Evolutionary conservation across 2,888 invertebrate species (phyloP).

Genomic region (Limulus polyphemus): DNA sequence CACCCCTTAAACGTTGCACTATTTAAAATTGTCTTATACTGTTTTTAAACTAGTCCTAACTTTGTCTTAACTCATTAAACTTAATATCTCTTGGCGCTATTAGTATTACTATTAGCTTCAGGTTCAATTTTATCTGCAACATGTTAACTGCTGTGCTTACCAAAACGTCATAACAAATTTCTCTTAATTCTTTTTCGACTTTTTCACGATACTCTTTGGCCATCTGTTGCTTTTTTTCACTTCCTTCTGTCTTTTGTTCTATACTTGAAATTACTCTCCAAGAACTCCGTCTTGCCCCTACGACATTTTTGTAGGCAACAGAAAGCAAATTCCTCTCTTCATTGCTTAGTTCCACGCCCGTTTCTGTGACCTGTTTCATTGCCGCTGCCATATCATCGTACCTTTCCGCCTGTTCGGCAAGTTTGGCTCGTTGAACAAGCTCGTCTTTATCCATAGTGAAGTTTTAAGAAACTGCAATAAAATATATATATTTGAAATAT

Average conservation of each 20-base stretch:
- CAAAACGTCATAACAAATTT: slow-evolving; percentile 98
- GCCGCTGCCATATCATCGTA: slow-evolving; percentile 82
- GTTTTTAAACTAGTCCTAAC: too few species aligned
- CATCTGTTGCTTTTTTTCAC: slow-evolving; percentile 98
- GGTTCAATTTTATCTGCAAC: too few species aligned
- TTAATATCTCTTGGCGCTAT: too few species aligned
- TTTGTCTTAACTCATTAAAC: too few species aligned
- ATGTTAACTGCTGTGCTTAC: slow-evolving; percentile 47
- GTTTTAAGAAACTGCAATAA: too few species aligned
- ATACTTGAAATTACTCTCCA: slow-evolving; percentile 99
- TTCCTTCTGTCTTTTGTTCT: slow-evolving; percentile 86
- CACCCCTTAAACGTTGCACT: too few species aligned
- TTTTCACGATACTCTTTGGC: slow-evolving; percentile 99
- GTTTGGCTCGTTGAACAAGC: slow-evolving; percentile 95
- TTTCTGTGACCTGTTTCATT: slow-evolving; percentile 96
- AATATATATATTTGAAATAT: too few species aligned
- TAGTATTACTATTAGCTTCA: too few species aligned
- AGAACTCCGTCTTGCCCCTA: slow-evolving; percentile 90
- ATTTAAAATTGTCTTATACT: too few species aligned
- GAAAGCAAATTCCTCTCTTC: slow-evolving; percentile 96
- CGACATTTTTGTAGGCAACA: slow-evolving; percentile 98
- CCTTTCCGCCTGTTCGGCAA: slow-evolving; percentile 96
- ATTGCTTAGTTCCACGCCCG: slow-evolving; percentile 88
- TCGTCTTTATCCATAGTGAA: slow-evolving; percentile 75
- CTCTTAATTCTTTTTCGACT: slow-evolving; percentile 96